These are phyloP conservation scores for Pristionchus mayeri DNA, from an alignment of 2,888 invertebrate genomes.

Conservation along the genomic window DNA sequence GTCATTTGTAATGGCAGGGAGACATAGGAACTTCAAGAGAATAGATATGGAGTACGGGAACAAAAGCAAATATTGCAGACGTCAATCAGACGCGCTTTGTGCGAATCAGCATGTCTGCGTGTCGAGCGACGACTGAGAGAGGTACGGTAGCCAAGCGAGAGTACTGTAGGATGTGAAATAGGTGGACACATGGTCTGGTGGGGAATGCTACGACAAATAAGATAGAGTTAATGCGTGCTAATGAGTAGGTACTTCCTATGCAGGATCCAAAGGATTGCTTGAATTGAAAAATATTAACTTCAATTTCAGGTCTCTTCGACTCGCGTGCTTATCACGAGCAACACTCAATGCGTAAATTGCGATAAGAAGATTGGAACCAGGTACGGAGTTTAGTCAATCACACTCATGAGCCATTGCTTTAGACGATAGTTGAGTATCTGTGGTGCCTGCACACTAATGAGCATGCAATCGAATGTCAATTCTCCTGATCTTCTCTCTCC, in stretches of 20 bases:
- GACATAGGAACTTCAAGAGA: no score
- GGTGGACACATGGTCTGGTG: no score
- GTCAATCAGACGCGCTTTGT: constrained; percentile 25
- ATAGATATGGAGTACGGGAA: no score
- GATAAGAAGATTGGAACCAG: constrained; percentile 93
- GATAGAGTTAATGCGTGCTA: no score
- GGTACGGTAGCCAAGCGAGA: constrained; percentile 3
- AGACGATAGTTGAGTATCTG: no score
- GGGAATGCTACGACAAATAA: no score
- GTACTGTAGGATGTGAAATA: neutral
- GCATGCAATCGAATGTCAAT: neutral
- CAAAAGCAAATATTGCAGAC: neutral
- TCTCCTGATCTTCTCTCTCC: neutral
- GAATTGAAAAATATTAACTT: neutral
- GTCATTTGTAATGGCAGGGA: no score
- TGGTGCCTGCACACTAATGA: no score
- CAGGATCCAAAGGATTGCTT: no score
- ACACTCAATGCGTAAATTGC: constrained; percentile 91
- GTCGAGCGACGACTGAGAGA: constrained; percentile 23
- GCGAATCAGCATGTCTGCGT: constrained; percentile 43
- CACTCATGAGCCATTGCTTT: neutral
- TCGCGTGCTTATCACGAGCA: constrained; percentile 84
- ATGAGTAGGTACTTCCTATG: no score
- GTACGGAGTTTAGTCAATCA: constrained; percentile 77
- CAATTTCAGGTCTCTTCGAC: constrained; percentile 19